phyloP scores from a whole-genome alignment of 2,797 vertebrate genomes.

The Leptoclinus maculatus region DNA sequence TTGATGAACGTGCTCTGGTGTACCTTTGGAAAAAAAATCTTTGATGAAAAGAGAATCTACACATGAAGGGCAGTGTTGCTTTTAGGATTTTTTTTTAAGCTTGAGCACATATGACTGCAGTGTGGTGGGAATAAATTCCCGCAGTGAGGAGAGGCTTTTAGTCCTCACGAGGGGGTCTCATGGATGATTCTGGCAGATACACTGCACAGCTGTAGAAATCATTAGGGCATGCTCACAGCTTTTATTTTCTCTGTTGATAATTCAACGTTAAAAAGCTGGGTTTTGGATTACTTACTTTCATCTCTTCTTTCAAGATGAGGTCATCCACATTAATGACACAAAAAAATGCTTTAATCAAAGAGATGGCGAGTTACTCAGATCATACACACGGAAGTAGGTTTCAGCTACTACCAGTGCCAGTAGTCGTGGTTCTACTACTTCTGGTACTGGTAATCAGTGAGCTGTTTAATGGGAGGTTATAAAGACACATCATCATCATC shows the following conservation, averaged over 20 bases:
- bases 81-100: constrained; percentile 58
- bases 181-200: constrained; percentile 76
- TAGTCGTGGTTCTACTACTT: constrained; percentile 15
- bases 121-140: constrained; percentile 67
- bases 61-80: constrained; percentile 46
- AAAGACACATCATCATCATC: constrained; percentile 17
- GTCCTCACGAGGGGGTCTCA: constrained; percentile 66
- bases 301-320: constrained; percentile 53
- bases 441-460: constrained; percentile 10
- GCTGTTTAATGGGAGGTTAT: background rate
- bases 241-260: constrained; percentile 66
- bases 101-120: constrained; percentile 60
- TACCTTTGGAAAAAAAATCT: constrained; percentile 27
- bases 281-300: constrained; percentile 59
- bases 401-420: background rate
- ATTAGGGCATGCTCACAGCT: constrained; percentile 59
- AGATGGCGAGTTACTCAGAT: background rate
- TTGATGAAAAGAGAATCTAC: constrained; percentile 40
- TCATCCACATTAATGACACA: constrained; percentile 57
- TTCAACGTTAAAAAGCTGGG: constrained; percentile 51
- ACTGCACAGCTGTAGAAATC: constrained; percentile 74
- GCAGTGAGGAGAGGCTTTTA: constrained; percentile 71
- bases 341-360: constrained; percentile 30
- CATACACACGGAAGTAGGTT: background rate
- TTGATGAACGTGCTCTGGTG: constrained; percentile 23